phyloP scores from a whole-genome alignment of 2,888 invertebrate species.

The Apamea epomidion region DNA sequence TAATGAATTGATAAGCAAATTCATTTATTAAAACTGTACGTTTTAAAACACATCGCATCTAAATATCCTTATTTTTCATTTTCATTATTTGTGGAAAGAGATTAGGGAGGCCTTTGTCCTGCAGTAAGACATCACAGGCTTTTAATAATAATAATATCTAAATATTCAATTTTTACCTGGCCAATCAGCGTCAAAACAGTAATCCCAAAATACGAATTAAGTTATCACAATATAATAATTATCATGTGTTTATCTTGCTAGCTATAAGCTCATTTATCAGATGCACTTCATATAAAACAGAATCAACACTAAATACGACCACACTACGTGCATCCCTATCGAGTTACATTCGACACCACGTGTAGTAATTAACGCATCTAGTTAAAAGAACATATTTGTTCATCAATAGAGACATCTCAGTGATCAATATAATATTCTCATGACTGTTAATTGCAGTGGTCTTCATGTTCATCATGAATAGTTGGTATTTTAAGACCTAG shows the following conservation, averaged over 20 bases:
- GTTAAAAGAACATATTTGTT: conserved; percentile 12
- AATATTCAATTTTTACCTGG: too few species aligned
- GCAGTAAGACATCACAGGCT: too few species aligned
- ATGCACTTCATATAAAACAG: conserved; percentile 6
- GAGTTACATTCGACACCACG: conserved; percentile 38
- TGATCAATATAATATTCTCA: conserved; percentile 2
- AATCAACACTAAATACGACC: conserved; percentile 11
- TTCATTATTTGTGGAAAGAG: too few species aligned
- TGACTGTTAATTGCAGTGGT: background rate
- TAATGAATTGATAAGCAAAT: too few species aligned
- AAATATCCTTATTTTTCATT: too few species aligned
- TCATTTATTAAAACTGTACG: too few species aligned
- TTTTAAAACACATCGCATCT: too few species aligned
- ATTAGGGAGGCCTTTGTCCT: too few species aligned
- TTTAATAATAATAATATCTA: too few species aligned
- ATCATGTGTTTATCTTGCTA: background rate
- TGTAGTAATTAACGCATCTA: conserved; percentile 15
- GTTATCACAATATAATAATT: background rate
- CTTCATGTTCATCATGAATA: background rate
- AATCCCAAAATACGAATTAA: conserved; percentile 1
- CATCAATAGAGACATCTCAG: background rate
- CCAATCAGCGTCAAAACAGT: too few species aligned
- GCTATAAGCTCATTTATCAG: conserved; percentile 22
- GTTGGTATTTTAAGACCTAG: background rate
- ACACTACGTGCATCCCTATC: conserved; percentile 50